Conservation (phyloP, 53 echinoderm and acorn worm species). For the Glandiceps talaboti region DNA sequence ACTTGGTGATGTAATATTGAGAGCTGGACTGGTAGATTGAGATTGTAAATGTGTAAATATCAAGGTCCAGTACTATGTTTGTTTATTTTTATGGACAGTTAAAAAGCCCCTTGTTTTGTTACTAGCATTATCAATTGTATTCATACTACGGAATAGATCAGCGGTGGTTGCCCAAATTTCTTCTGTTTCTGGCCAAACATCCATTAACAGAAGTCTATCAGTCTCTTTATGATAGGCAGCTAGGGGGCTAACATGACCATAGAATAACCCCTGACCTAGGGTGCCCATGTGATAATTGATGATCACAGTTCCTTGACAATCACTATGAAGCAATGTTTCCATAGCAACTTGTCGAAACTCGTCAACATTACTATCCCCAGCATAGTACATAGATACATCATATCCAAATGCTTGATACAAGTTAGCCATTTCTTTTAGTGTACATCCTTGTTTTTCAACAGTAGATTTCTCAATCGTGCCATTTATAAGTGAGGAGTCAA, state of each 20-base stretch:
- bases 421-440: slow-evolving; percentile 21
- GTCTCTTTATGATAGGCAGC: slow-evolving; percentile 35
- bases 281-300: slow-evolving; percentile 33
- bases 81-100: slow-evolving; percentile 5
- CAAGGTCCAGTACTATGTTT: too few relatives aligned
- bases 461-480: slow-evolving; percentile 12
- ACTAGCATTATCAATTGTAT: slow-evolving; percentile 41
- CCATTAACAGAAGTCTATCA: slow-evolving; percentile 45
- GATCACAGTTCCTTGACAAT: slow-evolving; percentile 33
- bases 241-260: slow-evolving; percentile 62
- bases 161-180: slow-evolving; percentile 42
- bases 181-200: slow-evolving; percentile 35
- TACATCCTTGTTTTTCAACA: slow-evolving; percentile 18
- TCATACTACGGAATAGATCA: slow-evolving; percentile 40
- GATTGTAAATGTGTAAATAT: too few relatives aligned
- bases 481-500: slow-evolving; percentile 28
- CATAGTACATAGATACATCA: slow-evolving; percentile 13
- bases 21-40: too few relatives aligned
- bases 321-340: slow-evolving; percentile 15
- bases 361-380: slow-evolving; percentile 22
- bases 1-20: too few relatives aligned
- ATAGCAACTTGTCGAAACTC: slow-evolving; percentile 31
- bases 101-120: slow-evolving; percentile 40
- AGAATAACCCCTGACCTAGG: slow-evolving; percentile 14
- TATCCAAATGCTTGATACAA: slow-evolving; percentile 22